Evolutionary conservation across 1,140 invertebrate species (phyloP).

Genomic region (Cydia pomonella): DNA sequence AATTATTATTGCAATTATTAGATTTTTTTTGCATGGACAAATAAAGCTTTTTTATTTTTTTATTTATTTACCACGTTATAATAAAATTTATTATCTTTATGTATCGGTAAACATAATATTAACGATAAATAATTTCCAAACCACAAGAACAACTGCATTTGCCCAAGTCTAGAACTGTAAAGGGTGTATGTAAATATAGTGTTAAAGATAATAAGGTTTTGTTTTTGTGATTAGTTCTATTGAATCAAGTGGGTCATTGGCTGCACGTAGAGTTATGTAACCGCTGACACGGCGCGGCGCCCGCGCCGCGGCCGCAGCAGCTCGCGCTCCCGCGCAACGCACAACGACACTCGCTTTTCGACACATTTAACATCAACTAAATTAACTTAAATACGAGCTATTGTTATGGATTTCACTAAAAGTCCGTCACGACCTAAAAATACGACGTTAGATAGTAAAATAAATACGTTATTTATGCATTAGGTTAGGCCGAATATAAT

Average conservation of each 20-base stretch:
- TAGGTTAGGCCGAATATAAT: no score
- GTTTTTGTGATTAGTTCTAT: conserved; percentile 65
- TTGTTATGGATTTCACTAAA: background rate
- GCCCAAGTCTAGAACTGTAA: background rate
- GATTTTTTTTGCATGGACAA: no score
- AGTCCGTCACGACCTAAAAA: background rate
- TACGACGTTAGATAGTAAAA: background rate
- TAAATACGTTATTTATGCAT: background rate
- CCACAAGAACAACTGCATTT: background rate
- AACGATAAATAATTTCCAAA: background rate
- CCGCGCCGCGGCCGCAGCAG: conserved; percentile 39
- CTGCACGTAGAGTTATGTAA: conserved; percentile 76
- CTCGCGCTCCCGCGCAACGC: conserved; percentile 37
- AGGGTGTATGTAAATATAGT: conserved; percentile 9
- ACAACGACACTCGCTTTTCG: conserved; percentile 3
- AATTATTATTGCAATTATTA: no score
- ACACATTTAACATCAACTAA: background rate
- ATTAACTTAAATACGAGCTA: background rate
- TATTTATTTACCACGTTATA: no score
- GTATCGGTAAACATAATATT: no score
- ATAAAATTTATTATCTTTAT: no score
- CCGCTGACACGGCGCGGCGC: conserved; percentile 42
- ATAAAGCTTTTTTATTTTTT: no score
- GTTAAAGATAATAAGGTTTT: conserved; percentile 42
- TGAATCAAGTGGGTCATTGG: conserved; percentile 73